Evolutionary conservation across 1,140 invertebrate genomes (phyloP).

Genomic region (Drosophila melanica): DNA sequence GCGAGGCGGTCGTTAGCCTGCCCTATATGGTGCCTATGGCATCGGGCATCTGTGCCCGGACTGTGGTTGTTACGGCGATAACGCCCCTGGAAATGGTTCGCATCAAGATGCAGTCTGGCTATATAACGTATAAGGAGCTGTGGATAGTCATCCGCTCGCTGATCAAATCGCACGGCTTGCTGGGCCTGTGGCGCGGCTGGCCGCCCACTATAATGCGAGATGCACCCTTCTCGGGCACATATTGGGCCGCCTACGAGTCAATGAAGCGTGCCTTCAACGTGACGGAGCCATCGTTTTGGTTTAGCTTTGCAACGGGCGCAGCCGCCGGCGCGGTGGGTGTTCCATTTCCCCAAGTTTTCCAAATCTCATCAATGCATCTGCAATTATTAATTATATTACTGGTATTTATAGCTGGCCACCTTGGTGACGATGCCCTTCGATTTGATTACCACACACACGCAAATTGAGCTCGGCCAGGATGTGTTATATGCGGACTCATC

Average conservation of each 20-base stretch:
- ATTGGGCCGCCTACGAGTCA: constrained; percentile 97
- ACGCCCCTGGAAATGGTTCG: constrained; percentile 97
- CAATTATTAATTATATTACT: neutral
- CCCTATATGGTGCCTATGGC: constrained; percentile 91
- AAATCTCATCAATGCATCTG: neutral
- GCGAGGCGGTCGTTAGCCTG: neutral
- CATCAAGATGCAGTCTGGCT: constrained; percentile 99
- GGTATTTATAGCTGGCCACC: constrained; percentile 90
- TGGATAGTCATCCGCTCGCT: constrained; percentile 85
- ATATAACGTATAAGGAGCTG: constrained; percentile 92
- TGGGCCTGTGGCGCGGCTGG: constrained; percentile 94
- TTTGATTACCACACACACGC: constrained; percentile 98
- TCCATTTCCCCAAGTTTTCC: neutral
- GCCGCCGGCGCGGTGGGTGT: constrained; percentile 93
- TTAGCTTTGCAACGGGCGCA: constrained; percentile 94
- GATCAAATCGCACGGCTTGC: constrained; percentile 89
- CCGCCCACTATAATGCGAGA: constrained; percentile 96
- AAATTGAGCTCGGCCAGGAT: constrained; percentile 97
- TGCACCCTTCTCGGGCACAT: constrained; percentile 98
- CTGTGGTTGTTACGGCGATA: constrained; percentile 93
- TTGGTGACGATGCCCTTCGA: constrained; percentile 97
- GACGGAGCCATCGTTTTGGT: constrained; percentile 89
- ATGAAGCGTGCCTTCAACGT: constrained; percentile 88
- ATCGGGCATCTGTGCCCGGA: constrained; percentile 92
- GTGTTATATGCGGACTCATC: constrained; percentile 88